Percentiles rank a stretch among this genome's conserved stretches.
Conservation (phyloP, 1,140 invertebrate genomes). For the Drosophila miranda region DNA sequence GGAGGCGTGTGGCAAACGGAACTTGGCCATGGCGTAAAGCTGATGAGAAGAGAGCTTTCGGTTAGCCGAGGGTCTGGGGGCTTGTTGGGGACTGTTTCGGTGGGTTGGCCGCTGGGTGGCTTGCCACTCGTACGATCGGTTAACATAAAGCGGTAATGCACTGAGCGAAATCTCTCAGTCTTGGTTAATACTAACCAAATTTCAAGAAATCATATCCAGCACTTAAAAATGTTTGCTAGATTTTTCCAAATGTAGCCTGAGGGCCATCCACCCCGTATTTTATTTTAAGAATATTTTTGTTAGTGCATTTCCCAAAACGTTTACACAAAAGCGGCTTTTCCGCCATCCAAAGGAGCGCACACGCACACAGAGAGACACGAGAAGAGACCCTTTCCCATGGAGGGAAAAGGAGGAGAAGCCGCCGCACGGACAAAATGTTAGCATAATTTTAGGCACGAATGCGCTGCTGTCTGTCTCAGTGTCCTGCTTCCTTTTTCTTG, state of each 20-base stretch:
- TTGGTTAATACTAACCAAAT: background rate
- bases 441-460: conserved; percentile 80
- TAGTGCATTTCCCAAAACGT: conserved; percentile 42
- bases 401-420: conserved; percentile 19
- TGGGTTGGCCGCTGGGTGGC: conserved; percentile 7
- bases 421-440: conserved; percentile 73
- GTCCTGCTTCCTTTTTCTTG: background rate
- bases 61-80: conserved; percentile 12
- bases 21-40: conserved; percentile 42
- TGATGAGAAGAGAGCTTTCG: conserved; percentile 30
- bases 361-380: conserved; percentile 33
- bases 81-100: conserved; percentile 16
- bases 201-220: background rate
- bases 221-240: no score
- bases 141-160: conserved; percentile 21
- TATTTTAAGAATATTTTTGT: background rate
- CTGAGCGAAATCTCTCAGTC: background rate
- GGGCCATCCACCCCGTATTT: no score
- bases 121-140: conserved; percentile 35
- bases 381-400: conserved; percentile 8
- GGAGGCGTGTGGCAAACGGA: conserved; percentile 16
- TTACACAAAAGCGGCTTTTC: conserved; percentile 50
- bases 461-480: conserved; percentile 51
- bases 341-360: conserved; percentile 29
- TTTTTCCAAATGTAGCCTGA: no score